Base-by-base conservation (phyloP, 2,888 invertebrate genomes). In the Agriotes lineatus region DNA sequence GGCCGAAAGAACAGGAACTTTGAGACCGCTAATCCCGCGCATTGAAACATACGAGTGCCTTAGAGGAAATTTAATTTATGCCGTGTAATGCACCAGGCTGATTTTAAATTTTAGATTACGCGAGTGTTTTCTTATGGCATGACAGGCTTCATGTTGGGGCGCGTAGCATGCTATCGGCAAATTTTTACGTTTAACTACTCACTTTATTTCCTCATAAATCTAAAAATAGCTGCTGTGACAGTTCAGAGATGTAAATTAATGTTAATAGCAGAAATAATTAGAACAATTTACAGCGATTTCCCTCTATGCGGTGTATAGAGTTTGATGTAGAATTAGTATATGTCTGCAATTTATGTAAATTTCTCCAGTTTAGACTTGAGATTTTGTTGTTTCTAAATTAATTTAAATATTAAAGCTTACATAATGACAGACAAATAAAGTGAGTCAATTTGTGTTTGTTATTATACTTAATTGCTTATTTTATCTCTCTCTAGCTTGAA, bases 81-180 rank as follows among this genome's bases (percentile, higher is more conserved):
- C 25, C 12, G 12, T 48, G 22, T n/a, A 48, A 20, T 6, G 20
- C n/a, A 48, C 48, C 25, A n/a, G 6, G 12, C 9, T 20, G 48
- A 48, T 48, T 48, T 48, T 48, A 48, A 48, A 48, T 48, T 48
- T 48, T 48, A 48, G 48, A 48, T 48, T 48, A 48, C 20, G 22
- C 3, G 48, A 48, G 25, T 48, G 22, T 48, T 48, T 48, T 12
- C 48, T 22, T 22, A 5, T 22, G 20, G 22, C 48, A 22, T 48
- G 48, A 20, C 4, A 48, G 22, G 25, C 20, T 48, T 20, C 22
- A 48, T 48, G 20, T 48, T 48, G 48, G 48, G 12, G 12, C 22
- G 48, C 19, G 12, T 6, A 20, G 12, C 25, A 48, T 48, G n/a
- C 25, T 48, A 48, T 48, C 48, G 12, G 22, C 2, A 22, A 48